Evolutionary conservation across 2,888 invertebrate species (phyloP), one percentile per base, ranked within the genome.

Genomic region (Stomorhina lunata): DNA sequence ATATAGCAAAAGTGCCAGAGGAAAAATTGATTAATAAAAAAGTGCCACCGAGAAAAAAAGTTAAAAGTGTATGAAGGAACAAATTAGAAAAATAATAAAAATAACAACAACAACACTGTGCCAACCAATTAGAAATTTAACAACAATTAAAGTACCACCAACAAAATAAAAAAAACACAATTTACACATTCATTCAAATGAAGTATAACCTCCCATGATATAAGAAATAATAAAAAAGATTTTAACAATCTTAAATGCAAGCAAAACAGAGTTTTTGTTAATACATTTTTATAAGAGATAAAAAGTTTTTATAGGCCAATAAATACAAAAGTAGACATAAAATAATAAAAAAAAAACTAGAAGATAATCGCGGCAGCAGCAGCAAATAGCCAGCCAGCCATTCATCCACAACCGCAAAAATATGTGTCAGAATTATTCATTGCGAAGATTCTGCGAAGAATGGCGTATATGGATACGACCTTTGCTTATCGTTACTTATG

Each of bases 401-500:
- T 4, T n/a, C n/a, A 15, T 4, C 10, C 12, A 43, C 9, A 43
- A 50, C 32, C 25, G 25, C 22, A 43, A 43, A 0, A 63, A 43
- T 22, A 81, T 82, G 82, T 82, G 82, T 66, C 82, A 71, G 40
- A 82, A 76, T 61, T 82, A 82, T 71, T 82, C 82, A 48, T 45
- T 84, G 34, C 68, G 90, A 75, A 88, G 89, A 82, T 89, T 91
- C 84, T 91, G 88, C 57, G 88, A 88, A 55, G 91, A 90, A 81
- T 98, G 98, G 98, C 94, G 95, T 89, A 92, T 95, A 85, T 98
- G 98, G 98, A 97, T 98, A 89, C 93, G 96, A 85, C 97, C 98
- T 65, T 92, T 97, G 73, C 93, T 96, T 69, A 95, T 97, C 83
- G 92, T 95, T 61, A 90, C 95, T 45, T 98, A 98, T 90, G 94